Percentiles rank a stretch among this genome's conserved stretches.
phyloP scores from a whole-genome alignment of 2,888 invertebrate species.

The Idaea straminata region DNA sequence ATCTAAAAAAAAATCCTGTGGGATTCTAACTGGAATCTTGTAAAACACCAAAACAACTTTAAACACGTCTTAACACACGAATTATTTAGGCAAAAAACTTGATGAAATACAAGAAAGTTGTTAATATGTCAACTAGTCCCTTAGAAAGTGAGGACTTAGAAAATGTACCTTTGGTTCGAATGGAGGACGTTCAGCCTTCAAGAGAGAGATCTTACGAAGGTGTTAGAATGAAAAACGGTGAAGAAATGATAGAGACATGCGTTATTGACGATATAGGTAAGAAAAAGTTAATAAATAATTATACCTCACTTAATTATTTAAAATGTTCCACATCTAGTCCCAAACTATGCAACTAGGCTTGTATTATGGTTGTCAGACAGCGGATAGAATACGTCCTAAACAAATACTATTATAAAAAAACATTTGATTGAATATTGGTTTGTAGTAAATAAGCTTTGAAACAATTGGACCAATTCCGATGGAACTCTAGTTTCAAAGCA shows the following conservation, averaged over 20 bases:
- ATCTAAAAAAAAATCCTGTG: background rate
- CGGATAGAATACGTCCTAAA: too few relatives aligned
- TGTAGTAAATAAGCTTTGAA: too few relatives aligned
- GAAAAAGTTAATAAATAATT: background rate
- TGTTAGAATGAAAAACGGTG: slow-evolving; percentile 22
- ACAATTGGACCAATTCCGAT: too few relatives aligned
- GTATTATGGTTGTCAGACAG: too few relatives aligned
- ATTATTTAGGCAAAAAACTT: background rate
- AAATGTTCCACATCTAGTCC: too few relatives aligned
- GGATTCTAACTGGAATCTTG: background rate
- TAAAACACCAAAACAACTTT: background rate
- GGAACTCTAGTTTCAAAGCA: too few relatives aligned
- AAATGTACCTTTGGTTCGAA: slow-evolving; percentile 62
- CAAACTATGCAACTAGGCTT: too few relatives aligned
- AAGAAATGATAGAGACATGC: slow-evolving; percentile 44
- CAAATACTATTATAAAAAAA: too few relatives aligned
- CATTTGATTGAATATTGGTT: too few relatives aligned
- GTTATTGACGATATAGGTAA: slow-evolving; percentile 37
- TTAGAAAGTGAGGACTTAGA: slow-evolving; percentile 63
- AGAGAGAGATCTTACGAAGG: slow-evolving; percentile 40
- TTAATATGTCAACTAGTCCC: slow-evolving; percentile 53
- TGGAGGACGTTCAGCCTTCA: slow-evolving; percentile 67
- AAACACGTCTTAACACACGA: background rate
- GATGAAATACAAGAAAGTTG: slow-evolving; percentile 3
- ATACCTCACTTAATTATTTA: background rate